Evolutionary conservation across 2,113 vertebrate species (phyloP).

Genomic region (Merops nubicus): DNA sequence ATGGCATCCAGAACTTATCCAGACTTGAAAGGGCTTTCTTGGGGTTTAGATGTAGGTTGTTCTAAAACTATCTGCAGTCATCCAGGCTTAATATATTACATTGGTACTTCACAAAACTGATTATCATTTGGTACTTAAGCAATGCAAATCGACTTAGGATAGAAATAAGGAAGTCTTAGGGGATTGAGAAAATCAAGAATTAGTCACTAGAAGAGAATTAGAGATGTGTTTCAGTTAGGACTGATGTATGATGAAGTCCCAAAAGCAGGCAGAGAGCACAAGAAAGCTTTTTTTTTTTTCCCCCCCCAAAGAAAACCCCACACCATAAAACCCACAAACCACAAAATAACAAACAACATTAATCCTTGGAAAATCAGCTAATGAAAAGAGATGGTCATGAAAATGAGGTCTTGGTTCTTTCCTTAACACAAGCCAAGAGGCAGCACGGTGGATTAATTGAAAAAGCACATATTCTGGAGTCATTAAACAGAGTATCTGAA

Average conservation of each 20-base stretch:
- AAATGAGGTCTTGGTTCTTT: slow-evolving; percentile 25
- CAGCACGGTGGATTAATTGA: background rate
- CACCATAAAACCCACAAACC: too few species aligned
- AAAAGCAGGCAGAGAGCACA: background rate
- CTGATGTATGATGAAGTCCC: background rate
- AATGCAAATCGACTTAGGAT: slow-evolving; percentile 44
- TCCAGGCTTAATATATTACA: slow-evolving; percentile 1
- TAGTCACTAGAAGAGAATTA: slow-evolving; percentile 31
- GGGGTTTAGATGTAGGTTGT: background rate
- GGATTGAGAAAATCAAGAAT: slow-evolving; percentile 16
- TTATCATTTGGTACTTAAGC: slow-evolving; percentile 28
- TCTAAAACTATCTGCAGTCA: slow-evolving; percentile 3
- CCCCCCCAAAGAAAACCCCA: too few species aligned
- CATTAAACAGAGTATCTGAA: background rate
- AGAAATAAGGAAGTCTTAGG: slow-evolving; percentile 38
- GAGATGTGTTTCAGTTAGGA: background rate
- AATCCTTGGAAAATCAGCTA: slow-evolving; percentile 41
- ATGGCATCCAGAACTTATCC: background rate
- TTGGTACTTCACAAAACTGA: slow-evolving; percentile 39
- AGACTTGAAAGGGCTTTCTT: background rate
- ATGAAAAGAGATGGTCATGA: background rate
- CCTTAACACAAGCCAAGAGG: background rate
- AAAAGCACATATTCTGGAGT: background rate
- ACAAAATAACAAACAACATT: background rate
- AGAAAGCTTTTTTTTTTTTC: slow-evolving; percentile 4